These are phyloP conservation scores for Irena cyanogastra DNA, from an alignment of 2,113 vertebrate species.

Conservation along the genomic window DNA sequence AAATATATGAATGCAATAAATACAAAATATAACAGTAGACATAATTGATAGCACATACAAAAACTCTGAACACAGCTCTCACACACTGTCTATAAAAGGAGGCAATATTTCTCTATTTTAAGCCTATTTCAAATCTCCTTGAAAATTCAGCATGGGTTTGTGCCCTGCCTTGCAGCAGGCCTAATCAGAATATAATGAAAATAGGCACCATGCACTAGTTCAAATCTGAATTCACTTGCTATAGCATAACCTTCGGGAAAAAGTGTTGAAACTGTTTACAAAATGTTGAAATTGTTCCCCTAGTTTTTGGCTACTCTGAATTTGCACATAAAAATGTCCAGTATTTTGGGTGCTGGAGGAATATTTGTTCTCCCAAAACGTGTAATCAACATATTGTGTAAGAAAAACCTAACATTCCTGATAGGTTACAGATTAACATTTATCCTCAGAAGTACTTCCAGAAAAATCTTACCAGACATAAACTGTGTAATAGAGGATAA, in stretches of 20 bases:
- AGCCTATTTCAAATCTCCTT: background rate
- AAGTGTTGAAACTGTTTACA: background rate
- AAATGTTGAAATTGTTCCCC: background rate
- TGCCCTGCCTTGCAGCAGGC: background rate
- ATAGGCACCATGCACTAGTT: background rate
- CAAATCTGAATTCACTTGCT: background rate
- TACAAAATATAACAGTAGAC: background rate
- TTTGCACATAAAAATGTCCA: background rate
- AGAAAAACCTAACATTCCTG: slow-evolving; percentile 61
- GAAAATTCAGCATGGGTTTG: background rate
- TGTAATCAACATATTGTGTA: slow-evolving; percentile 5
- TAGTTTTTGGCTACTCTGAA: background rate
- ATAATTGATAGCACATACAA: background rate
- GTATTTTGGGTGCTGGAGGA: background rate
- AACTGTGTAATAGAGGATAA: slow-evolving; percentile 91
- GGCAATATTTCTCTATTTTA: background rate
- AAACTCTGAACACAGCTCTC: background rate
- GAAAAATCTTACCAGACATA: slow-evolving; percentile 88
- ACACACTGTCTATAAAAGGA: background rate
- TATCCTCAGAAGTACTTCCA: slow-evolving; percentile 73
- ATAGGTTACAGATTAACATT: slow-evolving; percentile 69
- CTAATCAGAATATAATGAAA: background rate
- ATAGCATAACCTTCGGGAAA: background rate
- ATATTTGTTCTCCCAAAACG: background rate
- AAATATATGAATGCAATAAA: background rate